Evolutionary conservation across 2,113 vertebrate genomes (phyloP), one percentile per base, ranked within the genome.

Genomic region (Hyaena hyaena): DNA sequence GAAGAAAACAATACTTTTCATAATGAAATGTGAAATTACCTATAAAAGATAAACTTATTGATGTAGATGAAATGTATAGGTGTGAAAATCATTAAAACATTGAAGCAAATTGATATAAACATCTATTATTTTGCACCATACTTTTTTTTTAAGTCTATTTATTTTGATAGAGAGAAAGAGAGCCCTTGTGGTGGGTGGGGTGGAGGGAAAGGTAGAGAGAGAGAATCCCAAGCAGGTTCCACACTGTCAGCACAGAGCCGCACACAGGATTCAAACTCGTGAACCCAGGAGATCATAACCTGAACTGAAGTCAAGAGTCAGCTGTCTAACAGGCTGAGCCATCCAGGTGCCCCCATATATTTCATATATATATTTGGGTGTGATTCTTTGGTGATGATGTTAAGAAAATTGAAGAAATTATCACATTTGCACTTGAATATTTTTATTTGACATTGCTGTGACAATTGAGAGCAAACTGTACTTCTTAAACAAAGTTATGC

Each of bases 391-490:
- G 2, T 81, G 66, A 97, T 80, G 8, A 2, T 89, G 0, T 17
- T 91, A 39, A 45, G 90, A 86, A 88, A 85, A 71, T 93, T 50
- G 12, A 96, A 96, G 39, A 95, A 55, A 84, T 85, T 93, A 68
- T 84, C 65, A 53, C 17, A 0, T 93, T 73, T 97, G 66, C 26
- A 97, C 96, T 76, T 96, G 92, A 74, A 84, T 28, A 16, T n/a
- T 45, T 98, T 96, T 85, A 83, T 85, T 90, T 97, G 77, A 81
- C 23, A 69, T 65, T 83, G 35, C 23, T 90, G 61, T 97, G 91
- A 98, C 82, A 97, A 48, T 74, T 95, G 80, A 97, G 39, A 96
- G 19, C 1, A 97, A 98, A 98, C 90, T 97, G 15, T 95, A 98
- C 97, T 92, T 97, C 92, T 86, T 93, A 83, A 97, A 80, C 24